Base-by-base conservation (phyloP, 1,140 invertebrate genomes). In the Heterodera carotae region DNA sequence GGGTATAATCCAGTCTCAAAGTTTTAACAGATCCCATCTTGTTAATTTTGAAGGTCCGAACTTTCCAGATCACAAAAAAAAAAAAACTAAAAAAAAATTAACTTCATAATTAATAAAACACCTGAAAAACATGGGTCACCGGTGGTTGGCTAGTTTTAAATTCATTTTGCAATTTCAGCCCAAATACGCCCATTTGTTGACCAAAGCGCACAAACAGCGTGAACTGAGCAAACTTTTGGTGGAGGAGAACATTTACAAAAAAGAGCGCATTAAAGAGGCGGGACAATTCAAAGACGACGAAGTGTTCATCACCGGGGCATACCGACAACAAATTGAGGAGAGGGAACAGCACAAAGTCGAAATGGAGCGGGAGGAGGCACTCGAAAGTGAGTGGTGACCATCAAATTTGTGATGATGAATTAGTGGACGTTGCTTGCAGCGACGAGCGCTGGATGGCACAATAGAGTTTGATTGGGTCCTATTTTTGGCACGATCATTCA, bases 271-370 rank as follows among this genome's bases (percentile, higher is more conserved):
- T 43, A 80, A 62, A 33, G 78, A 79, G 25, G 69, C 78, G 33
- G 78, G 78, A 5, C 59, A 79, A 72, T 79, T 79, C 39, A 79
- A 79, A 2, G 78, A 79, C 36, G 69, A 79, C n/a, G 78, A 79
- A 60, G 69, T 73, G n/a, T 79, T 67, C 56, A 53, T 79, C n/a
- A 79, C 78, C 27, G 79, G 78, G 39, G 76, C 80, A 2, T 79
- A 79, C 34, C 29, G 60, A 67, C 69, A 79, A 27, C 67, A 79
- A 66, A 79, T 79, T 53, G 78, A 79, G 53, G 78, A 79, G 36
- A 27, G 76, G 29, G 56, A 71, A 36, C 43, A 34, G n/a, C 67
- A 69, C 22, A 36, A 72, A 56, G 33, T 33, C 36, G 78, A 79
- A 48, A 34, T 79, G 48, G 78, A 79, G 29, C 10, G 34, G 48